Evolutionary conservation across 2,888 invertebrate species (phyloP), one percentile per base, ranked within the genome.

Genomic region (Rhorus exstirpatorius): DNA sequence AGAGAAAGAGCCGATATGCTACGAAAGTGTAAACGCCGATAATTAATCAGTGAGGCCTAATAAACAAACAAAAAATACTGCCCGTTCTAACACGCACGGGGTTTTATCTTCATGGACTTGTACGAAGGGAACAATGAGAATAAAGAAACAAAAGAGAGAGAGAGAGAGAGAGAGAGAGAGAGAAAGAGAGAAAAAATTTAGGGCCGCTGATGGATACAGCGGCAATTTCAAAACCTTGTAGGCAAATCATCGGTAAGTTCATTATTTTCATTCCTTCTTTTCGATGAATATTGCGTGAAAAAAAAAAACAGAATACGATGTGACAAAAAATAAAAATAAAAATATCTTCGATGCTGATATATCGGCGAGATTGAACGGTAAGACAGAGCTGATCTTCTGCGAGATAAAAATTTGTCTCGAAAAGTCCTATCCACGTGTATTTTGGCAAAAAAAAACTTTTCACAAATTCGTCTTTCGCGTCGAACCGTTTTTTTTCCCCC

Each of bases 141-240:
- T 86, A 85, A 41, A 14, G 41, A 31, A 55, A 35, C 3, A 44
- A 67, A 65, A 46, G 53, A 70, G 3, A 8, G 24, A 61, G 35
- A 84, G 71, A n/a, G 31, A 26, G 10, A 21, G 44, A 65, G 3
- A 8, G 24, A 61, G 35, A 84, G 71, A 31, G 49, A 68, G 3
- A 8, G 38, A 61, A 17, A 84, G 68, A n/a, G 35, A 44, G 14
- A n/a, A 53, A 65, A 44, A 55, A 83, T 85, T 80, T 88, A 89
- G 86, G 84, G 86, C 85, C 84, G 83, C 77, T 89, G 86, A 85
- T 83, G 90, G 85, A 89, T 35, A 38, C 88, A 87, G 79, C 85
- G 87, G 87, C 87, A 88, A 87, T 89, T 90, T 90, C 86, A 88
- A 90, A 90, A 89, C 86, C 89, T 90, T 90, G 88, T 89, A 89